phyloP scores from a whole-genome alignment of 1,140 invertebrate genomes.

The Oreohelix idahoensis region DNA sequence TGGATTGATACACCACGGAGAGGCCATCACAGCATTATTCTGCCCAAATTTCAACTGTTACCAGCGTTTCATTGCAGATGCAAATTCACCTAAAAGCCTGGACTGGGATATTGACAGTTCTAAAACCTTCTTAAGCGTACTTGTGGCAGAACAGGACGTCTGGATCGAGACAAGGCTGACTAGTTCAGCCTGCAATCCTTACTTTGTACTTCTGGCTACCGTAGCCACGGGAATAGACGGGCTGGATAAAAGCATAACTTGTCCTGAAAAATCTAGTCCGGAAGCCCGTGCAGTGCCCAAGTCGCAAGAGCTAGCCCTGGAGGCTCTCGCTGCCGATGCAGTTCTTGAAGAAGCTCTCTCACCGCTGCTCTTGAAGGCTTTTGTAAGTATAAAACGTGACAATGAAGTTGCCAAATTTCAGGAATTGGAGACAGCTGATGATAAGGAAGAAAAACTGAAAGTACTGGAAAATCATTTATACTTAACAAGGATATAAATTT shows the following conservation, averaged over 20 bases:
- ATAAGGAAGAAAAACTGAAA: slow-evolving; percentile 8
- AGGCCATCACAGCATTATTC: slow-evolving; percentile 22
- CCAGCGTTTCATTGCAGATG: background rate
- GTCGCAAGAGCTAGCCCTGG: slow-evolving; percentile 46
- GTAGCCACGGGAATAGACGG: slow-evolving; percentile 42
- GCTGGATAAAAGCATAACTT: slow-evolving; percentile 30
- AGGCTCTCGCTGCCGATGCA: slow-evolving; percentile 42
- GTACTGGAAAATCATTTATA: background rate
- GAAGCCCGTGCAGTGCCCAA: slow-evolving; percentile 34
- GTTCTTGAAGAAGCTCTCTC: slow-evolving; percentile 46
- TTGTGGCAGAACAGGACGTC: background rate
- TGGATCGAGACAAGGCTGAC: slow-evolving; percentile 28
- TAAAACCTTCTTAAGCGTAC: slow-evolving; percentile 3
- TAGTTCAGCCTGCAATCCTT: slow-evolving; percentile 37
- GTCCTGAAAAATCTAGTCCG: background rate
- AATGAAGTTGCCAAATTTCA: slow-evolving; percentile 32
- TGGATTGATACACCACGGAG: slow-evolving; percentile 37
- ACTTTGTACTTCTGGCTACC: slow-evolving; percentile 33
- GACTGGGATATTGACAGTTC: slow-evolving; percentile 38
- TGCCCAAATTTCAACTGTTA: slow-evolving; percentile 43
- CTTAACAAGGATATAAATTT: background rate
- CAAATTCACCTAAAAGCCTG: background rate
- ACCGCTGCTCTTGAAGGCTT: slow-evolving; percentile 43
- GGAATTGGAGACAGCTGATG: slow-evolving; percentile 5
- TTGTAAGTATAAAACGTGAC: slow-evolving; percentile 45